phyloP scores from a whole-genome alignment of 2,113 vertebrate genomes.

The Dromaius novaehollandiae region DNA sequence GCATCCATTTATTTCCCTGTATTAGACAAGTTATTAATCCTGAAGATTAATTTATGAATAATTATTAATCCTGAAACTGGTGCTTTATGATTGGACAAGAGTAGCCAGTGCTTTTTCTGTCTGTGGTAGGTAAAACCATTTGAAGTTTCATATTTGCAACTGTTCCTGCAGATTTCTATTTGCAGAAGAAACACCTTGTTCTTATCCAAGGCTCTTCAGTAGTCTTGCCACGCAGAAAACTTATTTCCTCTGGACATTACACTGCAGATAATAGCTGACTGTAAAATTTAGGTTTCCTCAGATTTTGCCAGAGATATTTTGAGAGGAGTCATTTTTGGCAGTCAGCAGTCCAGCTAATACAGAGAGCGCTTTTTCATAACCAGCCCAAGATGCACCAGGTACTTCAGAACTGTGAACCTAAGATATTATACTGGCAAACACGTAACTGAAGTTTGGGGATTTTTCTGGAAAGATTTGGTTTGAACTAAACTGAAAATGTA shows the following conservation, averaged over 20 bases:
- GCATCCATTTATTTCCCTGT: neutral
- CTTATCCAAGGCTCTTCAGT: neutral
- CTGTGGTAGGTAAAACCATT: neutral
- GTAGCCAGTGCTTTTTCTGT: neutral
- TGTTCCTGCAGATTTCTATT: neutral
- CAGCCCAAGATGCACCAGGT: neutral
- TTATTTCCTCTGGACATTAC: neutral
- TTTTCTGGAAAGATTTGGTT: neutral
- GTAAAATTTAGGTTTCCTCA: neutral
- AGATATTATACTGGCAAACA: neutral
- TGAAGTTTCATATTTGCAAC: neutral
- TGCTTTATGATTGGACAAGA: neutral
- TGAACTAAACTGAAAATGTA: neutral
- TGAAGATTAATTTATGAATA: neutral
- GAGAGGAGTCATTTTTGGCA: neutral
- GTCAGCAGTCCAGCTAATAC: neutral
- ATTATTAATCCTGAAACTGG: neutral
- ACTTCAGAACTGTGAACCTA: neutral
- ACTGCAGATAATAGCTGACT: neutral
- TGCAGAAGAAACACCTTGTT: neutral
- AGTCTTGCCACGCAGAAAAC: neutral
- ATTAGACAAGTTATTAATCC: neutral
- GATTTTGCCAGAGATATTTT: neutral
- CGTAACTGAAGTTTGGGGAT: rapidly evolving
- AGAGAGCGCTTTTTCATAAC: neutral